phyloP scores from a whole-genome alignment of 2,888 invertebrate species.

The Itoplectis maculator region DNA sequence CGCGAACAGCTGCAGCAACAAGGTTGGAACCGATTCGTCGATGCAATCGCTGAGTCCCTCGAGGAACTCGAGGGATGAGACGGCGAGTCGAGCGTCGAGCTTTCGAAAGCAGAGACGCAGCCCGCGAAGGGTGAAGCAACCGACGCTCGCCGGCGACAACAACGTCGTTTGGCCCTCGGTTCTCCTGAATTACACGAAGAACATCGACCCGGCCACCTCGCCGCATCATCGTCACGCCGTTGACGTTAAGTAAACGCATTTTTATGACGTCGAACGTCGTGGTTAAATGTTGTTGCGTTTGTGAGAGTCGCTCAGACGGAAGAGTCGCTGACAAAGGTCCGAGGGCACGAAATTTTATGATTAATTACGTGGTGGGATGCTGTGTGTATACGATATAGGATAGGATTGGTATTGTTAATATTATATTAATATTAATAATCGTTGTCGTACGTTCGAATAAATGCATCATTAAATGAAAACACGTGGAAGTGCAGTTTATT shows the following conservation, averaged over 20 bases:
- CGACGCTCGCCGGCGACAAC: slow-evolving; percentile 70
- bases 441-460: slow-evolving; percentile 26
- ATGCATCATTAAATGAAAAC: slow-evolving; percentile 15
- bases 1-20: slow-evolving; percentile 36
- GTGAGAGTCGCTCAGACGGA: neutral
- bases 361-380: slow-evolving; percentile 19
- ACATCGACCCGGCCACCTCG: slow-evolving; percentile 67
- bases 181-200: slow-evolving; percentile 73
- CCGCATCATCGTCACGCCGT: slow-evolving; percentile 64
- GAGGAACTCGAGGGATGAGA: slow-evolving; percentile 21
- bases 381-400: slow-evolving; percentile 1
- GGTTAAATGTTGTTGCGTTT: neutral
- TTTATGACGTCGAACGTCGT: too few relatives aligned
- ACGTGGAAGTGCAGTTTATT: neutral
- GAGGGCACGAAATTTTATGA: slow-evolving; percentile 58
- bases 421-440: slow-evolving; percentile 46
- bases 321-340: slow-evolving; percentile 61
- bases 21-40: slow-evolving; percentile 17
- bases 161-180: slow-evolving; percentile 73
- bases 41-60: slow-evolving; percentile 19
- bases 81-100: slow-evolving; percentile 50
- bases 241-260: slow-evolving; percentile 58
- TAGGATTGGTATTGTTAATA: slow-evolving; percentile 42
- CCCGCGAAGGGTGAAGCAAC: slow-evolving; percentile 58
- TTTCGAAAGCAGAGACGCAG: slow-evolving; percentile 54